phyloP scores from a whole-genome alignment of 2,888 invertebrate species.

The Zele albiditarsus region DNA sequence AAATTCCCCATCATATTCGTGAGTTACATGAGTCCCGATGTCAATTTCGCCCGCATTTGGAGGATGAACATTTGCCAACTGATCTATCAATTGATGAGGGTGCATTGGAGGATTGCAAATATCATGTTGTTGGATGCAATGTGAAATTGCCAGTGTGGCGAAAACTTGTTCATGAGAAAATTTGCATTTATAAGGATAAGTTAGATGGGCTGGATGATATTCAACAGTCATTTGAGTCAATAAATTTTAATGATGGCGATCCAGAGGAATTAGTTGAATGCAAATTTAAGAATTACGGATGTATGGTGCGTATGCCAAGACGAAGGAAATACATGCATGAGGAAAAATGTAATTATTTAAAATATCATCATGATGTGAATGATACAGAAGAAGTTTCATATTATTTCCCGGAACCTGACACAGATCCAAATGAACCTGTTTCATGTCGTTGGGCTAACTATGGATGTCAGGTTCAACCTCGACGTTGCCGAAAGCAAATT shows the following conservation, averaged over 20 bases:
- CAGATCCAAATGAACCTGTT: constrained; percentile 52
- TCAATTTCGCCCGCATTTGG: constrained; percentile 63
- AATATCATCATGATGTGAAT: constrained; percentile 33
- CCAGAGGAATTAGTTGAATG: constrained; percentile 61
- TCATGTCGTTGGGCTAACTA: constrained; percentile 59
- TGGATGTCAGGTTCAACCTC: constrained; percentile 62
- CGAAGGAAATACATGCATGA: constrained; percentile 57
- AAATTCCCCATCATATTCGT: constrained; percentile 48
- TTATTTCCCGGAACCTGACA: constrained; percentile 33
- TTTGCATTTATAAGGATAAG: constrained; percentile 60
- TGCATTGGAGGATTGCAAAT: constrained; percentile 57
- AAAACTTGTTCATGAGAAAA: constrained; percentile 58
- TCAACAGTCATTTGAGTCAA: constrained; percentile 49
- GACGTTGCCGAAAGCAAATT: constrained; percentile 47
- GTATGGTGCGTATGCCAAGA: constrained; percentile 63
- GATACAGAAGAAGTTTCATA: constrained; percentile 35
- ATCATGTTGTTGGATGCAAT: constrained; percentile 59
- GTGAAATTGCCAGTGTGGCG: constrained; percentile 59
- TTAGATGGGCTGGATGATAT: constrained; percentile 53
- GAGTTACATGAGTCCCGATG: constrained; percentile 57
- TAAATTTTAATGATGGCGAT: constrained; percentile 49
- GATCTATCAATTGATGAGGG: constrained; percentile 53
- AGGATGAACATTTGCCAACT: constrained; percentile 59
- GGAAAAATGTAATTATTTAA: constrained; percentile 43
- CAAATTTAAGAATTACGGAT: constrained; percentile 57